A percentile compares a stretch with the other conserved stretches of the same genome.
Conservation (phyloP, 2,888 invertebrate genomes). For the Drosophila kokeensis region DNA sequence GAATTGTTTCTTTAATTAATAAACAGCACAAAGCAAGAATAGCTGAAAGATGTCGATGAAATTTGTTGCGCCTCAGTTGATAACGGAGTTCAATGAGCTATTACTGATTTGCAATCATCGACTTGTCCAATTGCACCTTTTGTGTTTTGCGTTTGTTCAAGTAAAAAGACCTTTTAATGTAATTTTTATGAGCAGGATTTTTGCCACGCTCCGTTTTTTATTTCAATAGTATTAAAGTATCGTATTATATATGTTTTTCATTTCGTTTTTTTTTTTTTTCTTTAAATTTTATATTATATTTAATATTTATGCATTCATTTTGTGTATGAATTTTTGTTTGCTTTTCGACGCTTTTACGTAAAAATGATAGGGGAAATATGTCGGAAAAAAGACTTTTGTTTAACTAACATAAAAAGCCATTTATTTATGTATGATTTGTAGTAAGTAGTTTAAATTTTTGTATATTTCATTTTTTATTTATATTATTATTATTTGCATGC, state of each 20-base stretch:
- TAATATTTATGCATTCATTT: constrained; percentile 67
- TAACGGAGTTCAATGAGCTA: constrained; percentile 54
- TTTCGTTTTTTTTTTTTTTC: constrained; percentile 37
- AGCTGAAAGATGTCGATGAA: not conserved
- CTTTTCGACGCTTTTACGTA: constrained; percentile 43
- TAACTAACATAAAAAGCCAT: constrained; percentile 71
- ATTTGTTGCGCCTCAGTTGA: constrained; percentile 13
- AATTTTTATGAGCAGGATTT: constrained; percentile 68
- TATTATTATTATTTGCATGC: constrained; percentile 30
- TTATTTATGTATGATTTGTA: constrained; percentile 55
- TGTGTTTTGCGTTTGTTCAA: not conserved
- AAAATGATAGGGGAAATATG: constrained; percentile 25
- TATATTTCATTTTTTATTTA: constrained; percentile 31
- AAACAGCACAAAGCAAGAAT: constrained; percentile 12
- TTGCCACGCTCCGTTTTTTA: constrained; percentile 67
- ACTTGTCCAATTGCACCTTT: not conserved
- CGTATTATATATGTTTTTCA: constrained; percentile 75
- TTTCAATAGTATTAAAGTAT: constrained; percentile 82
- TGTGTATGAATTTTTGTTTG: constrained; percentile 41
- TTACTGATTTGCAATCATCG: constrained; percentile 35
- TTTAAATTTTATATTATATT: constrained; percentile 64
- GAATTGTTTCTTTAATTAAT: constrained; percentile 28
- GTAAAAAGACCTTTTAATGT: constrained; percentile 23
- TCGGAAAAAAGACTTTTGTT: constrained; percentile 49
- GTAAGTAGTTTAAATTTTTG: constrained; percentile 55